phyloP scores from a whole-genome alignment of 2,888 invertebrate genomes.

The Nematopogon swammerdamellus region DNA sequence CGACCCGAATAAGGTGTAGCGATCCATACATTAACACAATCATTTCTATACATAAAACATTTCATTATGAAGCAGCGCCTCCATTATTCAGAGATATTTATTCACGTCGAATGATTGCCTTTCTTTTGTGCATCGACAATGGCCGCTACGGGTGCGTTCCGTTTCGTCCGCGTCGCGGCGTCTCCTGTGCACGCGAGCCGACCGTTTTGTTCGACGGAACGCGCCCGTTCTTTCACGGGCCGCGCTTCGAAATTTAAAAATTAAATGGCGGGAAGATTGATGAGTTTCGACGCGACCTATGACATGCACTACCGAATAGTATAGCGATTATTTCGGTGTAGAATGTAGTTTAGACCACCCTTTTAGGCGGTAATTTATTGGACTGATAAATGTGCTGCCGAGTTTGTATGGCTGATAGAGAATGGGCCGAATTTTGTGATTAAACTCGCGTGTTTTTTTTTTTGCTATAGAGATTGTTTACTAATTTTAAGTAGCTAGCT shows the following conservation, averaged over 20 bases:
- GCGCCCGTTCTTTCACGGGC: constrained; percentile 12
- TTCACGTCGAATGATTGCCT: constrained; percentile 56
- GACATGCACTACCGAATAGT: constrained; percentile 52
- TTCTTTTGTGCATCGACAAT: constrained; percentile 53
- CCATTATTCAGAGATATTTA: constrained; percentile 56
- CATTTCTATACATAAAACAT: constrained; percentile 51
- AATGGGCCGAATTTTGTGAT: too few relatives aligned
- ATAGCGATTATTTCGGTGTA: constrained; percentile 22
- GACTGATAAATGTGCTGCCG: background rate
- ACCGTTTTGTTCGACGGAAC: constrained; percentile 26
- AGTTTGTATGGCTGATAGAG: too few relatives aligned
- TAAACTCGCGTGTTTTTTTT: too few relatives aligned
- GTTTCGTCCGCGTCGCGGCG: constrained; percentile 2
- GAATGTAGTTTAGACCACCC: constrained; percentile 44
- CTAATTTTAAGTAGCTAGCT: too few relatives aligned
- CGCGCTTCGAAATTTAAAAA: constrained; percentile 27
- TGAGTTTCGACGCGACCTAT: constrained; percentile 51
- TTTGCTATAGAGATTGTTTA: too few relatives aligned
- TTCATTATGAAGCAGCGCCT: constrained; percentile 42
- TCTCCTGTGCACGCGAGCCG: constrained; percentile 35
- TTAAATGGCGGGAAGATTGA: constrained; percentile 51
- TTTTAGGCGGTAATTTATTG: constrained; percentile 15
- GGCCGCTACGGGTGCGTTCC: constrained; percentile 24
- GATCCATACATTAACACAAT: constrained; percentile 35
- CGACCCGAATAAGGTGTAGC: constrained; percentile 21